These are phyloP conservation scores for Ardeotis arabs DNA, from an alignment of 2,113 vertebrate species.

Conservation along the genomic window DNA sequence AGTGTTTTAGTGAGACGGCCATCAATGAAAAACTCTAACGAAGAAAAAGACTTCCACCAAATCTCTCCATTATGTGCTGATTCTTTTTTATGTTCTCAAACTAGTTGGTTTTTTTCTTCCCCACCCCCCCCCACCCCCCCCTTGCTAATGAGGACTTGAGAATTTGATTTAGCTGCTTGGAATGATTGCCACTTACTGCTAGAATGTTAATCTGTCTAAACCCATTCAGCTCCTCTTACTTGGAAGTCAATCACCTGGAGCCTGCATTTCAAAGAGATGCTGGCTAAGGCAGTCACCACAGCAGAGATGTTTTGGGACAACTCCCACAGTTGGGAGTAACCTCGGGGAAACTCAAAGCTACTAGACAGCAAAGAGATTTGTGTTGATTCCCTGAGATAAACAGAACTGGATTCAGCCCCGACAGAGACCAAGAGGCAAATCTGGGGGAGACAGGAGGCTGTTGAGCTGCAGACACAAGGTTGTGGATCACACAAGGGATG, in stretches of 20 bases:
- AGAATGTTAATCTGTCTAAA: conserved; percentile 78
- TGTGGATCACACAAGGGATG: neutral
- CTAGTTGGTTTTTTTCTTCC: neutral
- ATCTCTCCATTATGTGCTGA: neutral
- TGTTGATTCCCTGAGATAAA: conserved; percentile 8
- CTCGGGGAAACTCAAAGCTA: neutral
- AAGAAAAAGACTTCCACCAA: neutral
- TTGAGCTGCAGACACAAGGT: neutral
- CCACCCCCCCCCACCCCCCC: too few relatives aligned
- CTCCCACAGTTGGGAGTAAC: neutral
- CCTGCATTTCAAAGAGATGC: conserved; percentile 59
- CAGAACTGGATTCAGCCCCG: neutral
- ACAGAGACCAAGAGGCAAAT: neutral
- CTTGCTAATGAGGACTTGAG: conserved; percentile 66
- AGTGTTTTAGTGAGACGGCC: neutral
- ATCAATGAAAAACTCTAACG: neutral
- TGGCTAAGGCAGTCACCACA: neutral
- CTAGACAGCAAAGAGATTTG: neutral
- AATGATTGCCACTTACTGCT: conserved; percentile 67
- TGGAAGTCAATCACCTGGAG: conserved; percentile 64
- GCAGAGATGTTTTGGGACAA: conserved; percentile 1
- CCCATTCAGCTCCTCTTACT: conserved; percentile 63
- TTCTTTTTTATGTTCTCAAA: neutral
- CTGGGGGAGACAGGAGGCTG: neutral
- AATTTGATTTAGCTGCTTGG: conserved; percentile 65